A percentile compares a stretch with the other conserved stretches of the same genome.
Conservation (phyloP, 2,113 vertebrate genomes). For the Brachyhypopomus occidentalis region DNA sequence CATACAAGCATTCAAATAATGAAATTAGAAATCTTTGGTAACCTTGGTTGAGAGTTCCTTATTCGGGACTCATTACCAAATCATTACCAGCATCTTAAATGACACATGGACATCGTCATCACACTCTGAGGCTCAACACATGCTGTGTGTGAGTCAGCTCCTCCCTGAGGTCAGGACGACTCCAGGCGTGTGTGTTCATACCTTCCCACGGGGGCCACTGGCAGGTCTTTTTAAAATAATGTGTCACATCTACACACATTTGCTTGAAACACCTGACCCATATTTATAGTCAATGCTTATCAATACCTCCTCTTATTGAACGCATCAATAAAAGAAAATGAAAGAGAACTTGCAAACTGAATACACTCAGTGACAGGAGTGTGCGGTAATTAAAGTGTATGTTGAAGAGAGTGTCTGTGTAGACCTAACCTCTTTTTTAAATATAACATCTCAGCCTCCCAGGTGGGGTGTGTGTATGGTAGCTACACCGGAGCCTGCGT, state of each 20-base stretch:
- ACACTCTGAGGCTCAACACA: not conserved
- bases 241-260: not conserved
- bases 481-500: slow-evolving; percentile 28
- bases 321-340: no score
- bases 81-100: slow-evolving; percentile 34
- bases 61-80: slow-evolving; percentile 3
- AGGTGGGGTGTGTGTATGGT: not conserved
- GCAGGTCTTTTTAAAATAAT: not conserved
- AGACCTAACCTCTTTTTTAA: not conserved
- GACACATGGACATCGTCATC: slow-evolving; percentile 3
- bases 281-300: no score
- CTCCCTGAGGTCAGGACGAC: not conserved
- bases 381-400: no score
- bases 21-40: slow-evolving; percentile 24
- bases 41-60: slow-evolving; percentile 10
- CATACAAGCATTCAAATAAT: slow-evolving; percentile 1
- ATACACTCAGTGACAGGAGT: no score
- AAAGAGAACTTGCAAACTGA: no score
- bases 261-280: not conserved
- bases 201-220: not conserved
- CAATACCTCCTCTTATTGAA: no score
- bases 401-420: no score
- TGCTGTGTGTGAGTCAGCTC: slow-evolving; percentile 11
- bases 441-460: not conserved
- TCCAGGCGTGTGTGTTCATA: not conserved